These are phyloP conservation scores for Bombus confusus DNA, from an alignment of 1,140 invertebrate species.

Conservation along the genomic window DNA sequence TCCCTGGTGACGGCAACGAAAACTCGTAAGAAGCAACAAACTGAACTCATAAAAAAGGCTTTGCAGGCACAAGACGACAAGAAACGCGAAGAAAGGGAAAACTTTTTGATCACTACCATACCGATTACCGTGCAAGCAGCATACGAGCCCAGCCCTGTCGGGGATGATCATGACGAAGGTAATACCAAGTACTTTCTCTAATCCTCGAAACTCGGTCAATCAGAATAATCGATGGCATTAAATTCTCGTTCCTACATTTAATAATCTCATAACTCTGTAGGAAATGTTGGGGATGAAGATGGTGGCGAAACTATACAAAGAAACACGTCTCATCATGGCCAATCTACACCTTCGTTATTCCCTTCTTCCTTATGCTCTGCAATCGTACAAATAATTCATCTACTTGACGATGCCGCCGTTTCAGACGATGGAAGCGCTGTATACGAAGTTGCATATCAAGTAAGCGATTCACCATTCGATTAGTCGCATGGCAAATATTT, in stretches of 20 bases:
- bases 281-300: slow-evolving; percentile 85
- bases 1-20: slow-evolving; percentile 99
- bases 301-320: slow-evolving; percentile 86
- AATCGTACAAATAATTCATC: slow-evolving; percentile 95
- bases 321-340: slow-evolving; percentile 90
- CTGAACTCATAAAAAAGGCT: slow-evolving; percentile 97
- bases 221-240: not conserved
- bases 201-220: too few species aligned
- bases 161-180: slow-evolving; percentile 95
- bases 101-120: slow-evolving; percentile 98
- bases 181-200: not conserved
- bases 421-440: slow-evolving; percentile 95
- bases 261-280: slow-evolving; percentile 22
- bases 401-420: slow-evolving; percentile 98
- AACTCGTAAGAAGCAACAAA: slow-evolving; percentile 99
- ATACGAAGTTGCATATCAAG: slow-evolving; percentile 94
- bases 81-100: slow-evolving; percentile 95
- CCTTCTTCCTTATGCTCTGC: slow-evolving; percentile 98
- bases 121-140: slow-evolving; percentile 97
- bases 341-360: slow-evolving; percentile 96
- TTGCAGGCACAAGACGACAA: slow-evolving; percentile 98
- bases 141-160: slow-evolving; percentile 93
- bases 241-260: not conserved
- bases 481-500: not conserved
- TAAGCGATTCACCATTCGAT: slow-evolving; percentile 67